A percentile compares a stretch with the other conserved stretches of the same genome.
Conservation (phyloP, 2,113 vertebrate species). For the Cyanoliseus patagonus region DNA sequence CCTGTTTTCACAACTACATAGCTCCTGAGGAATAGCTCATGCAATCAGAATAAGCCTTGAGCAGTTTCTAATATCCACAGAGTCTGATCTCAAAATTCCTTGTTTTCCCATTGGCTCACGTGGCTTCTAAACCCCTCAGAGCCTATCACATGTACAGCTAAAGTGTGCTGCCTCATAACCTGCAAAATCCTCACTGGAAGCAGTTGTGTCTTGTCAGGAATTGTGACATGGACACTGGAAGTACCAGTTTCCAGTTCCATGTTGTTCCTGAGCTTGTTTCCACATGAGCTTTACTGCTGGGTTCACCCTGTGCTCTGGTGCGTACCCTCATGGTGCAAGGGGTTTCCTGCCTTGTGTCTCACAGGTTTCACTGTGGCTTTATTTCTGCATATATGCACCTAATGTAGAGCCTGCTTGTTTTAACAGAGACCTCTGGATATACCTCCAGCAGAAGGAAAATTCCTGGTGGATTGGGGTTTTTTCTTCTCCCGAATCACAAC, state of each 20-base stretch:
- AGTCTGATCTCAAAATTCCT: not conserved
- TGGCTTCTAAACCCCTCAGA: not conserved
- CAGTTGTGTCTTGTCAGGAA: not conserved
- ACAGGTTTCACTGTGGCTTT: not conserved
- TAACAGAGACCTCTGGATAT: not conserved
- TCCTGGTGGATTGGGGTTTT: not conserved
- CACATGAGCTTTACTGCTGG: not conserved
- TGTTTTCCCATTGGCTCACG: rapidly evolving
- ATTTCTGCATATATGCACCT: not conserved
- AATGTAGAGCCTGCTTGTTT: not conserved
- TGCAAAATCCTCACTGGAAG: rapidly evolving
- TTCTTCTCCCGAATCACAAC: not conserved
- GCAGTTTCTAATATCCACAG: not conserved
- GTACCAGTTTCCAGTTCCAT: not conserved
- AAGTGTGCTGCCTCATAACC: not conserved
- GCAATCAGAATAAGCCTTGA: not conserved
- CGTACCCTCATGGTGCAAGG: rapidly evolving
- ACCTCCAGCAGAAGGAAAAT: not conserved
- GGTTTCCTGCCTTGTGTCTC: not conserved
- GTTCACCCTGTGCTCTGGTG: rapidly evolving
- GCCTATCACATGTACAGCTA: rapidly evolving
- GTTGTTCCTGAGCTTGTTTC: not conserved
- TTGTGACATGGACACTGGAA: not conserved
- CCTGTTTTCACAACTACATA: rapidly evolving
- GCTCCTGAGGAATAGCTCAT: not conserved